phyloP scores from a whole-genome alignment of 2,113 vertebrate species.

The Eptesicus fuscus region DNA sequence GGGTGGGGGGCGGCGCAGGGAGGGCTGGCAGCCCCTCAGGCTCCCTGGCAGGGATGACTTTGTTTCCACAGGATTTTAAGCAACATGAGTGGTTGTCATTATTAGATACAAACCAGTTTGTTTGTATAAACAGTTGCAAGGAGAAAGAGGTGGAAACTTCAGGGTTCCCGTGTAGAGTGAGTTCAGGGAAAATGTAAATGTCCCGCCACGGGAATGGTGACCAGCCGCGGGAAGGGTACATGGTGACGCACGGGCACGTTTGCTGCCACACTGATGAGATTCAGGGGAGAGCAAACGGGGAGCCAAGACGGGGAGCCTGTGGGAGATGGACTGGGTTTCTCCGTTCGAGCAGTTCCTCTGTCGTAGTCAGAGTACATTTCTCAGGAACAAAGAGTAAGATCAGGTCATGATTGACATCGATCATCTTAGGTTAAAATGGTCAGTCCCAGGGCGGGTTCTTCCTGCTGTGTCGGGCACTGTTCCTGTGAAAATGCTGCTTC shows the following conservation, averaged over 20 bases:
- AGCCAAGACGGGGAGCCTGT: neutral
- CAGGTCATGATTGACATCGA: neutral
- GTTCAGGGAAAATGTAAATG: neutral
- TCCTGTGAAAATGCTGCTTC: neutral
- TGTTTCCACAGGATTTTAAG: too few species aligned
- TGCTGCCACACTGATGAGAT: neutral
- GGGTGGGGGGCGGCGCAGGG: too few species aligned
- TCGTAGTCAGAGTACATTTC: neutral
- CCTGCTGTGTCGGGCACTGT: neutral
- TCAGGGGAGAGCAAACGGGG: neutral
- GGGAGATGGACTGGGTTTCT: neutral
- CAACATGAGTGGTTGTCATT: neutral
- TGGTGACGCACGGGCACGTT: neutral
- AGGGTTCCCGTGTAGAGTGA: neutral
- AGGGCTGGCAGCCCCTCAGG: neutral
- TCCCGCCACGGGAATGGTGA: rapidly evolving
- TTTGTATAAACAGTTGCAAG: neutral
- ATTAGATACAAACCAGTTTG: too few species aligned
- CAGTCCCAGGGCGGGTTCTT: rapidly evolving
- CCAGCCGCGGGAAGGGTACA: neutral
- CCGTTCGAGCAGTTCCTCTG: neutral
- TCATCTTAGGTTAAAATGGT: neutral
- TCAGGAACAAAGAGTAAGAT: neutral
- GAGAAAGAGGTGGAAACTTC: neutral
- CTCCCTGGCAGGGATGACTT: rapidly evolving